Evolutionary conservation across 2,113 vertebrate species (phyloP).

Genomic region (Dendrocopos noguchii): DNA sequence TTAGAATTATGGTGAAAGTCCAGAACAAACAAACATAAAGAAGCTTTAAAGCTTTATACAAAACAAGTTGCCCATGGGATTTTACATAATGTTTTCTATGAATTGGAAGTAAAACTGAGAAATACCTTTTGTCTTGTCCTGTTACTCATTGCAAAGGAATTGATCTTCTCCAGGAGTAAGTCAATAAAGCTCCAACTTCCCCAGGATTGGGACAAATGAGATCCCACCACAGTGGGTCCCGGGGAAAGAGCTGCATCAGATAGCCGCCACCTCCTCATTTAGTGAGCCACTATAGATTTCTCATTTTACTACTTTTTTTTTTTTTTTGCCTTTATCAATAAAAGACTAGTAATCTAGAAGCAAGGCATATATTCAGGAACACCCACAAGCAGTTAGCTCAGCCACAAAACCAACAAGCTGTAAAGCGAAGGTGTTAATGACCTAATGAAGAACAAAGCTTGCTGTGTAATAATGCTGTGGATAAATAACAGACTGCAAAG

Average conservation of each 20-base stretch:
- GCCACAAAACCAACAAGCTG: constrained; percentile 37
- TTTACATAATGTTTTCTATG: not conserved
- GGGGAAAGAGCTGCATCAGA: not conserved
- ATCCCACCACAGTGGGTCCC: not conserved
- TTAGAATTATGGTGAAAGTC: not conserved
- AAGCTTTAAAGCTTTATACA: not conserved
- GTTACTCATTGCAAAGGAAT: not conserved
- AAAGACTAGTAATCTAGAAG: not conserved
- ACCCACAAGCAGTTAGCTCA: not conserved
- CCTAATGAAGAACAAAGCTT: not conserved
- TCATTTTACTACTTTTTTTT: not conserved
- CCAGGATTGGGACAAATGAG: not conserved
- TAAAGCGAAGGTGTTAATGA: not conserved
- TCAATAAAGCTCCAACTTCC: not conserved
- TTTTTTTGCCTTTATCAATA: not conserved
- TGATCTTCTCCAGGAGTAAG: not conserved
- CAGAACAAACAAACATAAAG: not conserved
- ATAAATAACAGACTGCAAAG: constrained; percentile 38
- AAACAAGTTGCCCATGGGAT: not conserved
- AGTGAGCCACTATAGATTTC: not conserved
- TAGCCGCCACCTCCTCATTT: rapidly evolving
- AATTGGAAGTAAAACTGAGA: not conserved
- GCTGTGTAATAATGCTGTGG: not conserved
- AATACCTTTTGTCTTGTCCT: not conserved
- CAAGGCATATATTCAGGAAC: not conserved